A percentile compares a stretch with the other conserved stretches of the same genome.
phyloP scores from a whole-genome alignment of 2,888 invertebrate species.

The Drosophila anomalata region DNA sequence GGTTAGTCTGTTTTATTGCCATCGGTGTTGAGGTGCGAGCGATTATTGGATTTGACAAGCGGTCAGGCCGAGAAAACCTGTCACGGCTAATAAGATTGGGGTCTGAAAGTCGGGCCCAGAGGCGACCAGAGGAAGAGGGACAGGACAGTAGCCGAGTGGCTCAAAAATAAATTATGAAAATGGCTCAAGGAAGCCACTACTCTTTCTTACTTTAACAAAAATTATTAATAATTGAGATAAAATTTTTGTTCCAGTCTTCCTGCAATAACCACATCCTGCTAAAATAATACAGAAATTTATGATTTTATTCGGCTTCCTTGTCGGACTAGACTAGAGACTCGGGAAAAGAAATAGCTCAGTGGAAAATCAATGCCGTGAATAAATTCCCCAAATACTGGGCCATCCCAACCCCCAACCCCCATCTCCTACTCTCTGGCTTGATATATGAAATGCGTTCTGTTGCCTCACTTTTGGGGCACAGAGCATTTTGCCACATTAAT shows the following conservation, averaged over 20 bases:
- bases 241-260: too few relatives aligned
- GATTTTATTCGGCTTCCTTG: conserved; percentile 33
- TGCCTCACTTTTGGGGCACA: conserved; percentile 62
- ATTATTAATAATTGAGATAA: too few relatives aligned
- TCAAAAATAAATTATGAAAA: background rate
- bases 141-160: background rate
- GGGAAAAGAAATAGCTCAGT: conserved; percentile 35
- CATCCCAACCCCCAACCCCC: too few relatives aligned
- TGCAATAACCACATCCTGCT: conserved; percentile 17
- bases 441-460: conserved; percentile 67
- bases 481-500: conserved; percentile 76
- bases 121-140: background rate
- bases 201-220: too few relatives aligned
- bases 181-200: too few relatives aligned
- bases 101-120: background rate
- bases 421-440: conserved; percentile 42
- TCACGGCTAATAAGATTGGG: conserved; percentile 9
- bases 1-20: conserved; percentile 26
- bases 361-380: conserved; percentile 41
- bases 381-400: conserved; percentile 20
- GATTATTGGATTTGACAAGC: conserved; percentile 35
- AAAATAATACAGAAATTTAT: conserved; percentile 23
- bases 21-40: conserved; percentile 39
- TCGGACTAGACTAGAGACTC: conserved; percentile 6
- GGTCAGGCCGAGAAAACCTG: conserved; percentile 16